Conservation (phyloP, 2,888 invertebrate species). For the Emmelina monodactyla region DNA sequence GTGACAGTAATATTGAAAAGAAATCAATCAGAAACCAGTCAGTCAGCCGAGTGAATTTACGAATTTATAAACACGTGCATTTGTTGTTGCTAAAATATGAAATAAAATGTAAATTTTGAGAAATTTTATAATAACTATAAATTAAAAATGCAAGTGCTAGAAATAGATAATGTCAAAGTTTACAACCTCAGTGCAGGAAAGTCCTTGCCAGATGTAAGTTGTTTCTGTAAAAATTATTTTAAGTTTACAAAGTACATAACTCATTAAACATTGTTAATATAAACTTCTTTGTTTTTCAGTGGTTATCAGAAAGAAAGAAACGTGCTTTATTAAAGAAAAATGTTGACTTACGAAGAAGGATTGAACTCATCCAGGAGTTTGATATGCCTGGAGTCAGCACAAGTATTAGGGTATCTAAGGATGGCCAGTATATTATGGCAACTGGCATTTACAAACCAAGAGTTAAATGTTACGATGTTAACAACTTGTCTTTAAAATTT, state of each 20-base stretch:
- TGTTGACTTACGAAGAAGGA: constrained; percentile 87
- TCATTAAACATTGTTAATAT: too few relatives aligned
- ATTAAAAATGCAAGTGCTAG: constrained; percentile 84
- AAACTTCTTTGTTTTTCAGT: constrained; percentile 65
- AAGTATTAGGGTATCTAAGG: constrained; percentile 82
- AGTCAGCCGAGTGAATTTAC: too few relatives aligned
- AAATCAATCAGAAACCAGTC: too few relatives aligned
- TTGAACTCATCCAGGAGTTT: constrained; percentile 98
- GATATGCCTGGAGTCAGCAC: constrained; percentile 97
- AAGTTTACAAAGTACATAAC: too few relatives aligned
- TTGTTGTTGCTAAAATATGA: too few relatives aligned
- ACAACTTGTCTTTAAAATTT: constrained; percentile 95
- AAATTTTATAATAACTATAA: background rate
- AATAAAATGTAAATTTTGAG: background rate
- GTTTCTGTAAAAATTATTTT: constrained; percentile 1
- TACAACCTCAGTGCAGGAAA: constrained; percentile 98
- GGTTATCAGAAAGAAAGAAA: constrained; percentile 86
- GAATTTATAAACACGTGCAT: background rate
- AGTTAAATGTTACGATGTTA: constrained; percentile 95
- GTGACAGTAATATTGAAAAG: too few relatives aligned
- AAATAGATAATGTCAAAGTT: constrained; percentile 95
- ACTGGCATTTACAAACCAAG: constrained; percentile 97
- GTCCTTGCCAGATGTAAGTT: constrained; percentile 92
- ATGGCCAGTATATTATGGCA: constrained; percentile 91
- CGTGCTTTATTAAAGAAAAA: constrained; percentile 85